Percentiles rank a stretch among this genome's conserved stretches.
Evolutionary conservation across 1,140 invertebrate genomes (phyloP).

Genomic region (Heliconius himera): DNA sequence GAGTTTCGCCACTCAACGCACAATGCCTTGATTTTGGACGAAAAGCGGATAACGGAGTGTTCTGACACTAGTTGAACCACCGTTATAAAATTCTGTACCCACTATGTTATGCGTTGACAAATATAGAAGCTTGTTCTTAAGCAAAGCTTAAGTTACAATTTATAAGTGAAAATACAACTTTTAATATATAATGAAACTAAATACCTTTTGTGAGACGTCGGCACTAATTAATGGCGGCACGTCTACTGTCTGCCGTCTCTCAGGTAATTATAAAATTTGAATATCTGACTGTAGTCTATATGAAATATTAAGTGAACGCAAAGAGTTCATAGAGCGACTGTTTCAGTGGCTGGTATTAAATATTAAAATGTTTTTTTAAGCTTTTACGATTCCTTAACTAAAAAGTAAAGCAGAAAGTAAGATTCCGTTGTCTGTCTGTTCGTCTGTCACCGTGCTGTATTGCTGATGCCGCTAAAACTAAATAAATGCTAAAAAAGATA

Average conservation of each 20-base stretch:
- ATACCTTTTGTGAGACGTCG: slow-evolving; percentile 3
- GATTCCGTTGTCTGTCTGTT: too few species aligned
- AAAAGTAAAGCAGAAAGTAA: too few species aligned
- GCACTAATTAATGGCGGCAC: background rate
- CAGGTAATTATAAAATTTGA: slow-evolving; percentile 5
- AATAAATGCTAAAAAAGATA: too few species aligned
- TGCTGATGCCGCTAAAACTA: too few species aligned
- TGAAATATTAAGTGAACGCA: background rate
- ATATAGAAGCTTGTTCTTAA: too few species aligned
- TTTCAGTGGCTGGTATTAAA: background rate
- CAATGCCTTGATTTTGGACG: too few species aligned
- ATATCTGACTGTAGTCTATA: background rate
- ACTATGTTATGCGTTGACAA: too few species aligned
- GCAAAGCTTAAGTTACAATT: background rate
- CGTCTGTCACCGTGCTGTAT: too few species aligned
- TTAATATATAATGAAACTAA: background rate
- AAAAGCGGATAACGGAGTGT: too few species aligned
- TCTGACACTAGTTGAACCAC: too few species aligned
- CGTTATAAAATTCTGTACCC: too few species aligned
- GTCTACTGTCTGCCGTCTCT: background rate
- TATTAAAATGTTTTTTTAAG: background rate
- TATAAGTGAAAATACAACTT: background rate
- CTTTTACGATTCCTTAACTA: background rate
- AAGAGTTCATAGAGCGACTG: background rate
- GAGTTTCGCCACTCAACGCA: too few species aligned